Percentiles rank a stretch among this genome's conserved stretches.
Evolutionary conservation across 2,888 invertebrate species (phyloP).

Genomic region (Timema podura): DNA sequence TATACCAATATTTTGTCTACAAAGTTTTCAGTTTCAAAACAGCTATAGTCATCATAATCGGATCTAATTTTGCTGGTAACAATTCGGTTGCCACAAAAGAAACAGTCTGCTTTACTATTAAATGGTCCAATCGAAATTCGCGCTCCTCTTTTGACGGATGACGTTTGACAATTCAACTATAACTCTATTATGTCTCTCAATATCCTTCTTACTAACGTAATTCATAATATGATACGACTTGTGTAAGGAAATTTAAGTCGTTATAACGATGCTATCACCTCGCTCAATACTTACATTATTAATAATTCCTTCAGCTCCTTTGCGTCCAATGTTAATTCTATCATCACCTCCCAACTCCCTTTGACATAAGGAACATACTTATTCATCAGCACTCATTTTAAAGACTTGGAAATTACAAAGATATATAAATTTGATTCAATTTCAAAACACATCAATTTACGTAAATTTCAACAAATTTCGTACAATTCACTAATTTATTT

Average conservation of each 20-base stretch:
- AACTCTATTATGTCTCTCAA: not conserved
- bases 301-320: not conserved
- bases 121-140: not conserved
- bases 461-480: too few species aligned
- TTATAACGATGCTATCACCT: not conserved
- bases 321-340: not conserved
- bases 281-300: not conserved
- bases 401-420: too few species aligned
- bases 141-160: not conserved
- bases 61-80: not conserved
- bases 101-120: not conserved
- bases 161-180: not conserved
- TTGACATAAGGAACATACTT: not conserved
- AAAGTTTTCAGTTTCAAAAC: not conserved
- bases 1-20: not conserved
- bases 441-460: too few species aligned
- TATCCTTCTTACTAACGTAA: not conserved
- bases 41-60: not conserved
- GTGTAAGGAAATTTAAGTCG: not conserved
- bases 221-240: not conserved
- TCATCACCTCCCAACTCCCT: not conserved
- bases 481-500: too few species aligned
- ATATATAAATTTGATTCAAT: too few species aligned
- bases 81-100: slow-evolving; percentile 1
- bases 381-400: not conserved